Evolutionary conservation across 2,888 invertebrate species (phyloP).

Genomic region (Drosophila nr. perissopoda): DNA sequence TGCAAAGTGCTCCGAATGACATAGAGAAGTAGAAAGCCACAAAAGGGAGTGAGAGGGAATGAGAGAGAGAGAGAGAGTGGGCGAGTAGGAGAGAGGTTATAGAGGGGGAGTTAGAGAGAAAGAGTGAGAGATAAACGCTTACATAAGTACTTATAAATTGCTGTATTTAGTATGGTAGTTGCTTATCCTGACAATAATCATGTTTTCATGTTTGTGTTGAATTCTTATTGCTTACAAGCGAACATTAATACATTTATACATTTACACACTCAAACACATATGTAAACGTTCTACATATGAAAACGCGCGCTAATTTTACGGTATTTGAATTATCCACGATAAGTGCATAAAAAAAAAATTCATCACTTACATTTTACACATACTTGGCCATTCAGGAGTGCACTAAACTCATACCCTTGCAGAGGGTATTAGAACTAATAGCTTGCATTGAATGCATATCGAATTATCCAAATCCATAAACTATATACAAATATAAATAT

Average conservation of each 20-base stretch:
- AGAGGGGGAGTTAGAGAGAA: neutral
- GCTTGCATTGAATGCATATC: neutral
- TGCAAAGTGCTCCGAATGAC: conserved; percentile 12
- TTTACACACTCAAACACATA: neutral
- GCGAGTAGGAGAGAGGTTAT: neutral
- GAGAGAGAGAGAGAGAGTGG: neutral
- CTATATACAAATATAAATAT: conserved; percentile 6
- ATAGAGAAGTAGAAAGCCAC: conserved; percentile 10
- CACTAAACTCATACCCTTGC: conserved; percentile 11
- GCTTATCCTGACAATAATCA: conserved; percentile 12
- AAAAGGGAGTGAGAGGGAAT: neutral
- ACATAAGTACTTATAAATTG: conserved; percentile 8
- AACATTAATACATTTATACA: conserved; percentile 10
- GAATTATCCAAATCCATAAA: conserved; percentile 2
- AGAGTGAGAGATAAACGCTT: conserved; percentile 8
- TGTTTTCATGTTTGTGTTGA: neutral
- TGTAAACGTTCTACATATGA: neutral
- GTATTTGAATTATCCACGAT: neutral
- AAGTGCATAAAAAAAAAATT: neutral
- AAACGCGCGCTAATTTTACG: conserved; percentile 3
- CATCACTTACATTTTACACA: conserved; percentile 4
- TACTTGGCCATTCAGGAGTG: conserved; percentile 18
- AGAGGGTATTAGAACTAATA: neutral
- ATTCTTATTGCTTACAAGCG: conserved; percentile 13
- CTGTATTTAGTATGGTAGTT: conserved; percentile 4